phyloP scores from a whole-genome alignment of 2,888 invertebrate species.

The Muschampia plurimacula region DNA sequence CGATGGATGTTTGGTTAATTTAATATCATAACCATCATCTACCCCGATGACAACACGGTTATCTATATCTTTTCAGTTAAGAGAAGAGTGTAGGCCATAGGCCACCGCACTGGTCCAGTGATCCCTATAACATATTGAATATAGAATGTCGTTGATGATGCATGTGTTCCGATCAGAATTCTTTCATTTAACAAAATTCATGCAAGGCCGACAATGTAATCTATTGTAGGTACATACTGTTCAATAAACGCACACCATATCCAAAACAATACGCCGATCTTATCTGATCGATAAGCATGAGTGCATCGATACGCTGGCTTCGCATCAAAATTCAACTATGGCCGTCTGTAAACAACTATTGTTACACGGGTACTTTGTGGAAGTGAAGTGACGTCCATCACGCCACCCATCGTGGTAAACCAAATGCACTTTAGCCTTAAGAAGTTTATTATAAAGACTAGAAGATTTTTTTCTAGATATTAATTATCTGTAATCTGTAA shows the following conservation, averaged over 20 bases:
- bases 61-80: too few relatives aligned
- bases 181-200: not conserved
- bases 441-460: not conserved
- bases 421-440: slow-evolving; percentile 5
- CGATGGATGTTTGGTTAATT: too few relatives aligned
- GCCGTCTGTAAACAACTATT: slow-evolving; percentile 72
- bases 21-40: too few relatives aligned
- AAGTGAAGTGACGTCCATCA: slow-evolving; percentile 46
- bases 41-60: too few relatives aligned
- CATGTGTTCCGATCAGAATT: too few relatives aligned
- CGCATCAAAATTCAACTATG: slow-evolving; percentile 67
- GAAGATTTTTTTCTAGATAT: too few relatives aligned
- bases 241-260: slow-evolving; percentile 31
- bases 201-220: slow-evolving; percentile 24
- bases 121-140: too few relatives aligned
- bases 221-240: slow-evolving; percentile 23
- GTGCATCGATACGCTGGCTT: slow-evolving; percentile 42
- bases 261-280: slow-evolving; percentile 45
- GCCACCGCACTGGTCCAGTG: too few relatives aligned
- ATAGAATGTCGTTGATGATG: too few relatives aligned
- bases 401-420: slow-evolving; percentile 22
- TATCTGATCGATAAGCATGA: slow-evolving; percentile 42
- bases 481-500: too few relatives aligned
- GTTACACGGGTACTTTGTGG: slow-evolving; percentile 55
- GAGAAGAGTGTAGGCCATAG: too few relatives aligned